phyloP scores from a whole-genome alignment of 2,113 vertebrate genomes.

The Apodemus speciosus region DNA sequence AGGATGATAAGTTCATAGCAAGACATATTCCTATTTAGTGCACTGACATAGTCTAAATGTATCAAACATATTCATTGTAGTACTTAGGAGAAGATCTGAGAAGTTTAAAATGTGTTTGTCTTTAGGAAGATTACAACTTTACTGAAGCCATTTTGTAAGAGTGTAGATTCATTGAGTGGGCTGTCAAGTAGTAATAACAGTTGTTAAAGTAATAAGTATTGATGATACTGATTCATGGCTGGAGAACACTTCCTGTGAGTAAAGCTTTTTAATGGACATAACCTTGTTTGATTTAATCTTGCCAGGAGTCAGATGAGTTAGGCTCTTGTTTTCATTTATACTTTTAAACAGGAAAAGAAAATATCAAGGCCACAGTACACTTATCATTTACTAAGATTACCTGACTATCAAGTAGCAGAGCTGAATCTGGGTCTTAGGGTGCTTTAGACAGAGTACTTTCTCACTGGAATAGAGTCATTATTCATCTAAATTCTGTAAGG shows the following conservation, averaged over 20 bases:
- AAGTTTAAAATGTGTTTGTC: conserved; percentile 1
- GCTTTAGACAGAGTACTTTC: background rate
- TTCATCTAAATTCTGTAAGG: conserved; percentile 26
- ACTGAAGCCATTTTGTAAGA: background rate
- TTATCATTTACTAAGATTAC: background rate
- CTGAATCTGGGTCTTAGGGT: background rate
- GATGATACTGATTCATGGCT: background rate
- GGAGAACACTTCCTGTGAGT: conserved; percentile 19
- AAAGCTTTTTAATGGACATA: conserved; percentile 2
- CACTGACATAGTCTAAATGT: background rate
- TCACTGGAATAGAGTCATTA: background rate
- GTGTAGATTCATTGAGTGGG: background rate
- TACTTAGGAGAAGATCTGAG: conserved; percentile 8
- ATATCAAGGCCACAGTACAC: background rate
- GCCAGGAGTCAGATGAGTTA: background rate
- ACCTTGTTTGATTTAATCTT: conserved; percentile 42
- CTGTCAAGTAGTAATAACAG: background rate
- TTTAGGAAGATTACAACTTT: background rate
- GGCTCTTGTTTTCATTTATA: conserved; percentile 14
- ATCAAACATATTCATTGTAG: conserved; percentile 18
- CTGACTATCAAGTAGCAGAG: conserved; percentile 10
- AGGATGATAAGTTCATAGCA: conserved; percentile 21
- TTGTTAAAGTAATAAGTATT: conserved; percentile 4
- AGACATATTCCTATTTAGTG: background rate
- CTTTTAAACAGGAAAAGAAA: conserved; percentile 39